Evolutionary conservation across 2,797 vertebrate species (phyloP), one percentile per base, ranked within the genome.

Genomic region (Sternotherus odoratus): DNA sequence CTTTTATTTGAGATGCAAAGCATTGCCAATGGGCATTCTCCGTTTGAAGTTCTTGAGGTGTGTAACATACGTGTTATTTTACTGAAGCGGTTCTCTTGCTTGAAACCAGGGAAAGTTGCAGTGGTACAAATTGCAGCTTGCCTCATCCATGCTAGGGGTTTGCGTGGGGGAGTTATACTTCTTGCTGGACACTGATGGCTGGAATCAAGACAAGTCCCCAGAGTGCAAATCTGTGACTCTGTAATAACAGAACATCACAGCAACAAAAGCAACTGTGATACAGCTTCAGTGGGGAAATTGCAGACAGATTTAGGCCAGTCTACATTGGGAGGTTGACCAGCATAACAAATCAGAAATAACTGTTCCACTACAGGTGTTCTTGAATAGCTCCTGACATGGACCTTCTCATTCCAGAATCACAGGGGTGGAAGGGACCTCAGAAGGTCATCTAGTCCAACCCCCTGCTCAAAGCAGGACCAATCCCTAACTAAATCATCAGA

Each of bases 41-140:
- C 15, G 13, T 48, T 28, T 74, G 39, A 74, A 46, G 26, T 72
- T 43, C 69, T 72, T 39, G 39, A 46, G 26, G 12, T 57, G 12
- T 74, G 39, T 26, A 28, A 15, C 43, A 16, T 8, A n/a, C n/a
- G n/a, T n/a, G n/a, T 28, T 30, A 3, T 78, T 82, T 57, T 0
- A 0, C 72, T 49, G 36, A 33, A 49, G 60, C 21, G 49, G 9
- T 49, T 85, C 30, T 87, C 53, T 43, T 90, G 78, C 63, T 69
- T 69, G n/a, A 39, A 69, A 39, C 21, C 17, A 69, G 63, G 63
- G 33, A 39, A 17, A 69, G 16, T 39, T 69, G n/a, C 33, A 69
- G 17, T 69, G 19, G 21, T 0, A 0, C 9, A 33, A 72, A 36
- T 19, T 51, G 23, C 56, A 24, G 21, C n/a, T 53, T 21, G 77